phyloP scores from a whole-genome alignment of 92 coral and sea anemone genomes.

The Metridium senile region DNA sequence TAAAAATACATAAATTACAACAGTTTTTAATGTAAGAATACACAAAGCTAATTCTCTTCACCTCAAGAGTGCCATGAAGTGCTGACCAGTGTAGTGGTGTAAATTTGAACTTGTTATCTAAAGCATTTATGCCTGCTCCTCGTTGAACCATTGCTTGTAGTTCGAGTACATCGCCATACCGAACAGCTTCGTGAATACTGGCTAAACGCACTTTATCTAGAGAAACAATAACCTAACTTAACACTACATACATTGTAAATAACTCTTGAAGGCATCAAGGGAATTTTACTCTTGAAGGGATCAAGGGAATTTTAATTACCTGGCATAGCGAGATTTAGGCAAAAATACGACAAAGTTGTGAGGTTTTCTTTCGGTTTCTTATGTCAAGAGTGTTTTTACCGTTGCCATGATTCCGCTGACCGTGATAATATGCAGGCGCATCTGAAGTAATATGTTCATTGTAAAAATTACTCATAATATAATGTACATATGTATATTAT shows the following conservation, averaged over 20 bases:
- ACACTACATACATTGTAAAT: not conserved
- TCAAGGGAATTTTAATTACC: slow-evolving; percentile 2
- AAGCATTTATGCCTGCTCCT: slow-evolving; percentile 95
- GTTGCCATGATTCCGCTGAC: slow-evolving; percentile 45
- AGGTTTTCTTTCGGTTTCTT: slow-evolving; percentile 2
- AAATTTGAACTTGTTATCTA: slow-evolving; percentile 84
- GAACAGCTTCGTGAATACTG: slow-evolving; percentile 95
- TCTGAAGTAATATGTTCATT: slow-evolving; percentile 32
- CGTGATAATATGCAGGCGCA: slow-evolving; percentile 29
- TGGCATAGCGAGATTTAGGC: slow-evolving; percentile 21
- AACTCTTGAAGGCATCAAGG: not conserved
- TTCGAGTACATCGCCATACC: slow-evolving; percentile 92
- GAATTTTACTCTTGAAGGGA: not conserved
- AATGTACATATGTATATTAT: too few species aligned
- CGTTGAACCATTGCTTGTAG: slow-evolving; percentile 97
- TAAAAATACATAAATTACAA: not conserved
- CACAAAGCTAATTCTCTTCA: slow-evolving; percentile 9
- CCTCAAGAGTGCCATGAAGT: slow-evolving; percentile 93
- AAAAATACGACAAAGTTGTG: not conserved
- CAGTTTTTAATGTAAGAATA: not conserved
- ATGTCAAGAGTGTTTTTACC: slow-evolving; percentile 17
- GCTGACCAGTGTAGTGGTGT: slow-evolving; percentile 99
- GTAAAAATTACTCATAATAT: too few species aligned
- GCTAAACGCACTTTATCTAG: slow-evolving; percentile 86
- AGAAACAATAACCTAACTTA: not conserved